Evolutionary conservation across 2,797 vertebrate genomes (phyloP).

Genomic region (Sebastes iracundus): DNA sequence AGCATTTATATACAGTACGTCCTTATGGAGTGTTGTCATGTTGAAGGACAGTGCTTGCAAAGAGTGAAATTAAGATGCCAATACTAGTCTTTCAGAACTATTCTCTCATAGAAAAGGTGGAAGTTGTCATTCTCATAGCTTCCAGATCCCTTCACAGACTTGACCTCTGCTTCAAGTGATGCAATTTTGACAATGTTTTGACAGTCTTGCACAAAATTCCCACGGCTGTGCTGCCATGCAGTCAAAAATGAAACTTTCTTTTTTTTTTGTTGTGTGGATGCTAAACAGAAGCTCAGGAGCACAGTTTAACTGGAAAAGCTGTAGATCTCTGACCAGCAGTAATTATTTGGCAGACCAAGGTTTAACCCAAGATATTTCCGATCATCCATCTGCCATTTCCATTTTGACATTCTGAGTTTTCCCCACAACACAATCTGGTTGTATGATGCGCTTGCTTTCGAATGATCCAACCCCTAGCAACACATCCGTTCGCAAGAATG

Average conservation of each 20-base stretch:
- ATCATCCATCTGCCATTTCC: constrained; percentile 13
- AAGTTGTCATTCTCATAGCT: neutral
- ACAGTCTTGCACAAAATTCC: neutral
- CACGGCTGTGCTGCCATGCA: neutral
- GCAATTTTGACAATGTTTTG: neutral
- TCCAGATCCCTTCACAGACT: neutral
- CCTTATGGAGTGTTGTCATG: neutral
- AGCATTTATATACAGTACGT: too few species aligned
- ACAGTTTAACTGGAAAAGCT: neutral
- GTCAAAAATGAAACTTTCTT: neutral
- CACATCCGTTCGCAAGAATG: neutral
- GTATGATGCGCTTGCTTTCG: neutral
- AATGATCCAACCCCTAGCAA: neutral
- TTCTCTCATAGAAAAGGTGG: neutral
- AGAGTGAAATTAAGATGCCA: neutral
- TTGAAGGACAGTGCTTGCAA: neutral
- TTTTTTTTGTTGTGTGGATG: neutral
- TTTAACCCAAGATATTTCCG: neutral
- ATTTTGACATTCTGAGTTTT: neutral
- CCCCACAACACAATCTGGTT: neutral
- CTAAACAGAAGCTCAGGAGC: neutral
- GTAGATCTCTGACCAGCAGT: neutral
- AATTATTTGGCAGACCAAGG: neutral
- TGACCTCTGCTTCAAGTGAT: neutral
- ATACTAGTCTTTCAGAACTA: neutral